Percentiles rank a stretch among this genome's conserved stretches.
Conservation (phyloP, 2,888 invertebrate genomes). For the Zhuqinia jingwanae region DNA sequence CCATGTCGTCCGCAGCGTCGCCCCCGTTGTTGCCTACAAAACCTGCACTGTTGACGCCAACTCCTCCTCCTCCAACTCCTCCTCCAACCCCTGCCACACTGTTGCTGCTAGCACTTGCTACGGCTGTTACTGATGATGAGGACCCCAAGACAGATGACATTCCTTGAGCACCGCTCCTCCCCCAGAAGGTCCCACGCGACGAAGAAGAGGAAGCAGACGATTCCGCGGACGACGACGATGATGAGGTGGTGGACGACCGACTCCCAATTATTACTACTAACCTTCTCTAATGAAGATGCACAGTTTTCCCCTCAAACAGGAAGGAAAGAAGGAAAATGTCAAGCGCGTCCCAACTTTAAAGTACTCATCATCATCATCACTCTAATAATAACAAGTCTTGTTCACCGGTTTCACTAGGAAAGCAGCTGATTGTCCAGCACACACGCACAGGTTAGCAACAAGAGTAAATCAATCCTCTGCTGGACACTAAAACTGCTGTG, state of each 20-base stretch:
- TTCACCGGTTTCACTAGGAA: too few species aligned
- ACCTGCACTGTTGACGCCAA: background rate
- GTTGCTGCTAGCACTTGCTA: constrained; percentile 11
- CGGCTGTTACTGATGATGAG: constrained; percentile 6
- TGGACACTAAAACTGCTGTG: too few species aligned
- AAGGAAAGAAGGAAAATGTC: background rate
- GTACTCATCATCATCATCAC: background rate
- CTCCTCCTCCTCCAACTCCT: background rate
- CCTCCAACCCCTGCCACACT: too few species aligned
- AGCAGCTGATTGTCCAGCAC: background rate
- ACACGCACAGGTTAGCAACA: too few species aligned
- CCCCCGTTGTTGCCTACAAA: constrained; percentile 52
- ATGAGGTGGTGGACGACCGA: constrained; percentile 8
- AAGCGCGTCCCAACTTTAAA: background rate
- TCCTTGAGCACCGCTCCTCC: constrained; percentile 7
- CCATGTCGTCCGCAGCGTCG: constrained; percentile 78
- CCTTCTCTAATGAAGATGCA: too few species aligned
- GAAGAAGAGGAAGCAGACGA: background rate
- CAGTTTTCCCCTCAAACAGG: too few species aligned
- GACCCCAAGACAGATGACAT: constrained; percentile 27
- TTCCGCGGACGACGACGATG: background rate
- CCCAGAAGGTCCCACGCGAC: constrained; percentile 1
- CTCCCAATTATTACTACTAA: constrained; percentile 2
- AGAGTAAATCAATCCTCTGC: too few species aligned
- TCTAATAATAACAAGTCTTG: too few species aligned